Conservation (phyloP, 2,797 vertebrate species). For the Alosa sapidissima region DNA sequence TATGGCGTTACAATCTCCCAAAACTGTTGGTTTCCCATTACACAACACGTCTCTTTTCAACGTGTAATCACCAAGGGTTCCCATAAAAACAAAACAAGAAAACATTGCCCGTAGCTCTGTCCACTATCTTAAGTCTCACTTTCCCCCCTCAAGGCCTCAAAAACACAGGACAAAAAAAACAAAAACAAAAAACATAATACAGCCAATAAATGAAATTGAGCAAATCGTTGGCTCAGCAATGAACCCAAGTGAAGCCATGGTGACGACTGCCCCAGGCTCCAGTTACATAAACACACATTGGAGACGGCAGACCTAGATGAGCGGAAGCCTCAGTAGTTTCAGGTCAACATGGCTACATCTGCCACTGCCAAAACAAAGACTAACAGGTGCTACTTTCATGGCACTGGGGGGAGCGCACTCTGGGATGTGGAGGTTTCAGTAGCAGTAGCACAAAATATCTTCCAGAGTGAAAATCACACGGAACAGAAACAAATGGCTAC, state of each 20-base stretch:
- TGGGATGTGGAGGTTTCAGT: neutral
- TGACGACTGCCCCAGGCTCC: neutral
- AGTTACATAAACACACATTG: slow-evolving; percentile 7
- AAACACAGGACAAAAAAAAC: neutral
- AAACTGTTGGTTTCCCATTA: slow-evolving; percentile 7
- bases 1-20: neutral
- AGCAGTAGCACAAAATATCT: neutral
- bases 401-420: neutral
- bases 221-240: neutral
- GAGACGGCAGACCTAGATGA: neutral
- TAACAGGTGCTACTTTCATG: slow-evolving; percentile 2
- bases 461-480: neutral
- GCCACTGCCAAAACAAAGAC: slow-evolving; percentile 6
- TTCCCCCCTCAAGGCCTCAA: slow-evolving; percentile 1
- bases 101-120: neutral
- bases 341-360: slow-evolving; percentile 15
- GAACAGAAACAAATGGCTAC: neutral
- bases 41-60: neutral
- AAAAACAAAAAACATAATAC: neutral
- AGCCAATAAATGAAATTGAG: neutral
- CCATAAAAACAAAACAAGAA: neutral
- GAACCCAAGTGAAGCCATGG: neutral
- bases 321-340: neutral
- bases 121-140: neutral
- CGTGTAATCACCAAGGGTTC: neutral